A percentile compares a stretch with the other conserved stretches of the same genome.
Conservation (phyloP, 1,140 invertebrate species). For the Whitmania pigra region DNA sequence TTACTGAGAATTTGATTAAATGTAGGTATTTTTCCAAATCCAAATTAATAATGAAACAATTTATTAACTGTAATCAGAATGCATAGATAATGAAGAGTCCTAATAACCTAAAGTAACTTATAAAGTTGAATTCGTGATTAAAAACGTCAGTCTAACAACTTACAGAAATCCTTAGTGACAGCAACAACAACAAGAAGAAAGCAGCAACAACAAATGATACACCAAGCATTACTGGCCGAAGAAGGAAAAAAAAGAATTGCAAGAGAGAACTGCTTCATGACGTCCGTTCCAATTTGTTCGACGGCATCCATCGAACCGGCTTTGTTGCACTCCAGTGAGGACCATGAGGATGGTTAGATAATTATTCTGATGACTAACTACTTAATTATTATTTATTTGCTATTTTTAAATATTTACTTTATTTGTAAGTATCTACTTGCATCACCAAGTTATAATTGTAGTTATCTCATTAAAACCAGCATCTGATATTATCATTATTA, state of each 20-base stretch:
- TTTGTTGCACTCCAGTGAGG: constrained; percentile 53
- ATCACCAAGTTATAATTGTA: background rate
- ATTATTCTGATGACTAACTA: too few relatives aligned
- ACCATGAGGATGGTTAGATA: constrained; percentile 40
- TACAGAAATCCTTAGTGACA: constrained; percentile 79
- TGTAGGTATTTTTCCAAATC: background rate
- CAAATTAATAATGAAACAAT: background rate
- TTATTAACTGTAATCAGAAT: too few relatives aligned
- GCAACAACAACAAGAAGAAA: constrained; percentile 96
- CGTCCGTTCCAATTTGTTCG: constrained; percentile 71
- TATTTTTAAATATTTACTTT: too few relatives aligned
- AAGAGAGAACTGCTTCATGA: constrained; percentile 86
- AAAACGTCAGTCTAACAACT: constrained; percentile 25
- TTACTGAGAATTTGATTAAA: background rate
- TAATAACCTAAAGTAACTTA: too few relatives aligned
- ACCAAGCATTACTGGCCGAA: constrained; percentile 80
- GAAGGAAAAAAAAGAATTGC: constrained; percentile 87
- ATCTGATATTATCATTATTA: background rate
- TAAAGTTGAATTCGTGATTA: too few relatives aligned
- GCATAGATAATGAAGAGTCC: too few relatives aligned
- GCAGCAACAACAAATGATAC: constrained; percentile 93
- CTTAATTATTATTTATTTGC: too few relatives aligned
- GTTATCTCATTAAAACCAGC: background rate
- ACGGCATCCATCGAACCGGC: constrained; percentile 92
- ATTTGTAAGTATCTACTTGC: too few relatives aligned